Evolutionary conservation across 64 coral and sea anemone genomes (phyloP), one percentile per base, ranked within the genome.

Genomic region (Actinia equina): DNA sequence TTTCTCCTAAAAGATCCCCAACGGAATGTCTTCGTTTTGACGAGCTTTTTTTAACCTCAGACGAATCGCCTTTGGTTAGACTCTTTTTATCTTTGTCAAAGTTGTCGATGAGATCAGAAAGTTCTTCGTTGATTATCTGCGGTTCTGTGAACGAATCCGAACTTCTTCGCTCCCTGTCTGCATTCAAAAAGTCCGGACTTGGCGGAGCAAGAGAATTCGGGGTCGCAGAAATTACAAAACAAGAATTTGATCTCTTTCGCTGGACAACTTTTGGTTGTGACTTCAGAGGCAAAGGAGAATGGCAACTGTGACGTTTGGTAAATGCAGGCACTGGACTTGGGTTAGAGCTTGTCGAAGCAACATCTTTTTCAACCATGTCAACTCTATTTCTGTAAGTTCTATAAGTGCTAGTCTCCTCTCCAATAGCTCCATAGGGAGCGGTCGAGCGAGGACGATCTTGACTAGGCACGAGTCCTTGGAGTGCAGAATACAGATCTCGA

Each of bases 381-480:
- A 27, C 26, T 13, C 9, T 3, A 37, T 26, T 20, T 67, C 63
- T 69, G 4, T 20, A n/a, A 69, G n/a, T n/a, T 69, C 63, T 79
- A 79, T 41, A 22, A 16, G 14, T 81, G 43, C 44, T 52, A 81
- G 78, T 74, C 9, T 74, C 69, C 26, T 74, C 69, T 41, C 26
- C 12, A 14, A 74, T 74, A 30, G 26, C 43, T 81, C 18, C 27
- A 4, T 81, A 9, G 41, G 43, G 8, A 17, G 49, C 16, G 78
- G 42, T 52, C 78, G 49, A 1, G 6, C 0, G 19, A 49, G 78
- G 49, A 49, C 78, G 43, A 51, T 14, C 49, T 49, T 18, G 69
- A 52, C 78, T 81, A 25, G 90, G 90, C 22, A 92, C 90, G 71
- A 92, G 90, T 92, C 83, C 90, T 74, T 92, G 90, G 5, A 92